phyloP scores from a whole-genome alignment of 2,113 vertebrate genomes.

The Rhinoderma darwinii region DNA sequence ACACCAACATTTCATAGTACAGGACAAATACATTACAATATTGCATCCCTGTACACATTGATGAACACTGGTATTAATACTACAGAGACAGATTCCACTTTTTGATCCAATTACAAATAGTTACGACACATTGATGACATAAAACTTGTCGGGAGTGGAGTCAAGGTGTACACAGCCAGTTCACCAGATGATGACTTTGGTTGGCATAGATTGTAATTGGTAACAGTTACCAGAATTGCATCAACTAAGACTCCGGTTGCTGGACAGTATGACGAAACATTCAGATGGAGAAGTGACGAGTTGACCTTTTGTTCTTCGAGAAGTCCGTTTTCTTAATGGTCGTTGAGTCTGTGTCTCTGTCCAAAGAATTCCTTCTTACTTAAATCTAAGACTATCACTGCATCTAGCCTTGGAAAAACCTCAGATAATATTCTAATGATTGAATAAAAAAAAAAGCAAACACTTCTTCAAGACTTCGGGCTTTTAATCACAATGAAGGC shows the following conservation, averaged over 20 bases:
- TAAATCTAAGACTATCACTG: constrained; percentile 66
- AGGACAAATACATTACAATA: constrained; percentile 42
- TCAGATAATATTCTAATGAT: constrained; percentile 71
- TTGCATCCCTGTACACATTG: constrained; percentile 13
- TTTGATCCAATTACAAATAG: constrained; percentile 21
- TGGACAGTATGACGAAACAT: background rate
- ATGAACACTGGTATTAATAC: constrained; percentile 34
- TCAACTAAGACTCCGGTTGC: background rate
- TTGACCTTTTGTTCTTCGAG: constrained; percentile 45
- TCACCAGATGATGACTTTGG: constrained; percentile 16
- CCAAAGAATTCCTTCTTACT: constrained; percentile 57
- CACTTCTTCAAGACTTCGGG: constrained; percentile 70
- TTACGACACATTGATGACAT: constrained; percentile 34
- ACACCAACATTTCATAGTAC: constrained; percentile 31
- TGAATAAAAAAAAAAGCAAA: constrained; percentile 64
- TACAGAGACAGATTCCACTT: constrained; percentile 33
- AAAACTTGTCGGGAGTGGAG: background rate
- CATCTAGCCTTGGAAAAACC: constrained; percentile 61
- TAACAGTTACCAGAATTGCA: background rate
- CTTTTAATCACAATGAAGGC: constrained; percentile 74
- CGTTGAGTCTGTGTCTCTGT: constrained; percentile 38
- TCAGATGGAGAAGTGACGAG: constrained; percentile 16
- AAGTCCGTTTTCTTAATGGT: constrained; percentile 36
- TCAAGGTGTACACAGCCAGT: background rate
- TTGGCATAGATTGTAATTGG: background rate